These are phyloP conservation scores for Drosophila multiciliata DNA, from an alignment of 2,888 invertebrate species.

Conservation along the genomic window DNA sequence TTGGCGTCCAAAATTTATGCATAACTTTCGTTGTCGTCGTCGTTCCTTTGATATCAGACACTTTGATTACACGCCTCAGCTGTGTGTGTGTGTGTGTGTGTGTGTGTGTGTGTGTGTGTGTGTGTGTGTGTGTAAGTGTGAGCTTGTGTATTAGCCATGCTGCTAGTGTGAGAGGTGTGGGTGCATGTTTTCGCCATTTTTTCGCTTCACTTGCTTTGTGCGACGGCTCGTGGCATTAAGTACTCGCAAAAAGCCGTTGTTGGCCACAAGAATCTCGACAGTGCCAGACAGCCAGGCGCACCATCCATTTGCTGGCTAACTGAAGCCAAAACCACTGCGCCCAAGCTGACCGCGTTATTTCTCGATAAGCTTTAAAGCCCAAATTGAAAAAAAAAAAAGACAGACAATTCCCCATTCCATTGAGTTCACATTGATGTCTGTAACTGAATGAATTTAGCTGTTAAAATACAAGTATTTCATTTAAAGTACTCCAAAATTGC, in stretches of 20 bases:
- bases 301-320: slow-evolving; percentile 53
- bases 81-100: slow-evolving; percentile 17
- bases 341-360: slow-evolving; percentile 17
- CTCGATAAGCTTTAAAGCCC: background rate
- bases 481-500: background rate
- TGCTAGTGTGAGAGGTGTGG: slow-evolving; percentile 16
- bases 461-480: background rate
- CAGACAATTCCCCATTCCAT: background rate
- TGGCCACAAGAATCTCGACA: slow-evolving; percentile 45
- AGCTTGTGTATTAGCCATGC: background rate
- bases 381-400: background rate
- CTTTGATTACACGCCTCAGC: slow-evolving; percentile 75
- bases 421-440: background rate
- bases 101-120: slow-evolving; percentile 2
- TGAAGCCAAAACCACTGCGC: slow-evolving; percentile 3
- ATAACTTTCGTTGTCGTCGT: slow-evolving; percentile 58
- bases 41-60: slow-evolving; percentile 69
- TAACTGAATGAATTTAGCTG: background rate
- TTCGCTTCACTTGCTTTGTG: slow-evolving; percentile 66
- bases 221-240: slow-evolving; percentile 72
- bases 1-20: slow-evolving; percentile 73
- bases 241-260: slow-evolving; percentile 43
- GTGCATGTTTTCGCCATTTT: slow-evolving; percentile 72
- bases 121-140: background rate
- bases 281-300: slow-evolving; percentile 54